A percentile compares a stretch with the other conserved stretches of the same genome.
These are phyloP conservation scores for Penaeus japonicus DNA, from an alignment of 1,140 invertebrate genomes.

Conservation along the genomic window DNA sequence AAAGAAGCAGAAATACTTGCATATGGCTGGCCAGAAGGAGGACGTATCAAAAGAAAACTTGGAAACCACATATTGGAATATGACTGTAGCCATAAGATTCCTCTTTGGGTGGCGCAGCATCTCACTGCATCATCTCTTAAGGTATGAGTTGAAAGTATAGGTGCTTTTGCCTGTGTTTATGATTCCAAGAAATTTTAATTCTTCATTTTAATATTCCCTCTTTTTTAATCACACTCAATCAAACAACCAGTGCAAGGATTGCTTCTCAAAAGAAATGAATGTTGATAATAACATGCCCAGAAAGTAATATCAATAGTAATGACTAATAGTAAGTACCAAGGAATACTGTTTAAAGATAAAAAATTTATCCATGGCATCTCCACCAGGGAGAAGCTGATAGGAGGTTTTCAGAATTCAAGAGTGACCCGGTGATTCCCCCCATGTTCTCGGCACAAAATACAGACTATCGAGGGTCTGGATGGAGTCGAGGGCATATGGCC, in stretches of 20 bases:
- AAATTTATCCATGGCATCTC: background rate
- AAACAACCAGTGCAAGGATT: no score
- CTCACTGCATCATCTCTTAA: background rate
- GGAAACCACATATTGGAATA: conserved; percentile 20
- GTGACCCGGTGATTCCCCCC: background rate
- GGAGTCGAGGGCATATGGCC: conserved; percentile 27
- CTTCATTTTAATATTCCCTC: no score
- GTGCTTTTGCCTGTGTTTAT: background rate
- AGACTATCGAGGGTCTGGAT: conserved; percentile 17
- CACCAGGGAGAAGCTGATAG: conserved; percentile 15
- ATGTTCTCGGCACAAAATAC: conserved; percentile 10
- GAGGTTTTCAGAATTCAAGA: background rate
- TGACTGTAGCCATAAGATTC: conserved; percentile 10
- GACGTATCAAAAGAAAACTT: background rate
- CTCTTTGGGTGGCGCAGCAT: conserved; percentile 15
- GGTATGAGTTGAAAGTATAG: background rate
- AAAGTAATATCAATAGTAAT: no score
- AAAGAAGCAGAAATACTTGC: background rate
- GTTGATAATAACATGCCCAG: no score
- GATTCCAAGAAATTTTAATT: background rate
- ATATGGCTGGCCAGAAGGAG: background rate
- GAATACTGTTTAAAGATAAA: no score
- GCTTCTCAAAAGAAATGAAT: no score
- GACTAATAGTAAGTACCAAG: no score
- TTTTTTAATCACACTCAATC: no score